Percentiles rank a stretch among this genome's conserved stretches.
These are phyloP conservation scores for Ateles fusciceps DNA, from an alignment of 2,797 vertebrate genomes.

Conservation along the genomic window DNA sequence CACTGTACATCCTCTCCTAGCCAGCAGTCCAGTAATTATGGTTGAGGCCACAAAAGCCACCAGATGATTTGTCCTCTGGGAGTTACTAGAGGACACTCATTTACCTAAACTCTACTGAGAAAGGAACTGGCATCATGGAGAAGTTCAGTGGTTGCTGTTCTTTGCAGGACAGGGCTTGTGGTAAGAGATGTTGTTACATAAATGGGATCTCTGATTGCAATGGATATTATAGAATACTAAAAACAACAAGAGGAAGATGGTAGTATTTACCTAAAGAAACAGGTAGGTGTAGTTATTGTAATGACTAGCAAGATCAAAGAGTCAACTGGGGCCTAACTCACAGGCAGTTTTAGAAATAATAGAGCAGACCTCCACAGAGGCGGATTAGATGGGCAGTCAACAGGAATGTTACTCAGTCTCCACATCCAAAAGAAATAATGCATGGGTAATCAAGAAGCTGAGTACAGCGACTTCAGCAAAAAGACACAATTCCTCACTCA, in stretches of 20 bases:
- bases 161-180: not conserved
- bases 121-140: not conserved
- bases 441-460: not conserved
- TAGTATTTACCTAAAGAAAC: not conserved
- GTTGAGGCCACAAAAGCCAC: not conserved
- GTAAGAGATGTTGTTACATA: not conserved
- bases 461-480: not conserved
- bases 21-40: not conserved
- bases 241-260: not conserved
- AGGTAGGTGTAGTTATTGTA: not conserved
- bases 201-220: not conserved
- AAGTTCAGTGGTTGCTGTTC: not conserved
- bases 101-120: not conserved
- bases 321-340: not conserved
- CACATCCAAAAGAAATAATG: not conserved
- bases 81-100: not conserved
- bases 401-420: not conserved
- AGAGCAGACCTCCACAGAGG: not conserved
- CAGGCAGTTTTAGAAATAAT: not conserved
- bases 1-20: not conserved
- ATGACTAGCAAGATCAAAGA: not conserved
- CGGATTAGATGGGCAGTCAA: not conserved
- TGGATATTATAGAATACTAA: not conserved
- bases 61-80: not conserved
- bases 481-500: not conserved